Conservation (phyloP, 2,888 invertebrate genomes). For the Phyllotreta cruciferae region DNA sequence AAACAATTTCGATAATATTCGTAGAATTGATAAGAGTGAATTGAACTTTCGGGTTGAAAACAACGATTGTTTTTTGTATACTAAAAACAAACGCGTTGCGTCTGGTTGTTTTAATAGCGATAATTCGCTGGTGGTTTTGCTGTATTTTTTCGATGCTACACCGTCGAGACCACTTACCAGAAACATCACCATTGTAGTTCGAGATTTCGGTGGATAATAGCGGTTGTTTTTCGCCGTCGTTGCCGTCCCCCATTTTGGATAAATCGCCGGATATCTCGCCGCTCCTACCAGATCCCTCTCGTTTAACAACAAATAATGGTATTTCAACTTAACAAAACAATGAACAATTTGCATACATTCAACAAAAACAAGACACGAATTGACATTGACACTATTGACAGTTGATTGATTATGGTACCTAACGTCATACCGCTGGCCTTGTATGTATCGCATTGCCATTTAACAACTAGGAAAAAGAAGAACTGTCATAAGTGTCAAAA, state of each 20-base stretch:
- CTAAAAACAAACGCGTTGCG: not conserved
- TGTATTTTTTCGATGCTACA: not conserved
- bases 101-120: not conserved
- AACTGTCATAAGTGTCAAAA: no score
- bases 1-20: slow-evolving; percentile 7
- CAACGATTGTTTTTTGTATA: not conserved
- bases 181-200: slow-evolving; percentile 45
- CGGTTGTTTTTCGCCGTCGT: slow-evolving; percentile 49
- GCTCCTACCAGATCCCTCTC: no score
- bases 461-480: no score
- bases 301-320: slow-evolving; percentile 1
- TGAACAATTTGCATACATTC: not conserved
- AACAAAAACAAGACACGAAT: slow-evolving; percentile 1
- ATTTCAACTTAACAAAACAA: not conserved
- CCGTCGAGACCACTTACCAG: slow-evolving; percentile 40
- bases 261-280: no score
- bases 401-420: not conserved
- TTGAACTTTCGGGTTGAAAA: not conserved
- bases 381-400: not conserved
- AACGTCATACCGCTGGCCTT: no score
- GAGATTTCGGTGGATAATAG: slow-evolving; percentile 46
- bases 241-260: slow-evolving; percentile 43
- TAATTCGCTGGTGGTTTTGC: not conserved
- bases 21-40: slow-evolving; percentile 9
- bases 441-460: no score